Conservation (phyloP, 2,797 vertebrate genomes). For the Spinus pinus region DNA sequence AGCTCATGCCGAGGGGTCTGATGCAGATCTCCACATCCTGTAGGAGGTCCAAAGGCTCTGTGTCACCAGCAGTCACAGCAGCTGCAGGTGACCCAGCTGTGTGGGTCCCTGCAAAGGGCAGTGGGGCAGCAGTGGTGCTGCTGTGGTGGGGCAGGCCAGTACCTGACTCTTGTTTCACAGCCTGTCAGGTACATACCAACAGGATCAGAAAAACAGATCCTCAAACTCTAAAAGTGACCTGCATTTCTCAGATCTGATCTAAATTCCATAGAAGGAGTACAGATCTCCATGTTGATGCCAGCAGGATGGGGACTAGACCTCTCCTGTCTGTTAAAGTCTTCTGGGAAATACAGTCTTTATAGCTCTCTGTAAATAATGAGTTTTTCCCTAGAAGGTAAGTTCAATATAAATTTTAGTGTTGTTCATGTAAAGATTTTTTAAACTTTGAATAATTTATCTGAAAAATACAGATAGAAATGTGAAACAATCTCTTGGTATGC, state of each 20-base stretch:
- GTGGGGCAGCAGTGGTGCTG: not conserved
- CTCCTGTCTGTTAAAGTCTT: not conserved
- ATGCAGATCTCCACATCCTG: not conserved
- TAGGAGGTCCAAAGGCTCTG: not conserved
- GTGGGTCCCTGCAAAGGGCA: not conserved
- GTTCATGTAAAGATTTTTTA: not conserved
- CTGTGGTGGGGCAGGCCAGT: not conserved
- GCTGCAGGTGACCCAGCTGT: not conserved
- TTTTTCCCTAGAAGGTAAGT: not conserved
- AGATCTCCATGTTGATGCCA: not conserved
- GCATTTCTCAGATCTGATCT: not conserved
- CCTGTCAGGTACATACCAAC: not conserved
- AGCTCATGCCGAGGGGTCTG: accelerated
- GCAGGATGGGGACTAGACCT: not conserved
- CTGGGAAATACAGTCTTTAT: not conserved
- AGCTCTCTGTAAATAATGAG: not conserved
- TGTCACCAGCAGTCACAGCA: accelerated
- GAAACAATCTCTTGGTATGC: not conserved
- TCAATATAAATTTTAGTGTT: not conserved
- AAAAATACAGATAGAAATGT: not conserved
- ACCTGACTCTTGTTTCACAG: not conserved
- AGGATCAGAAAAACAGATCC: not conserved
- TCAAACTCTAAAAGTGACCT: not conserved
- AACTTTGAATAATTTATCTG: not conserved
- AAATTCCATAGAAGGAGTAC: not conserved